phyloP scores from a whole-genome alignment of 2,888 invertebrate genomes.

The Hirtodrosophila histrioides region DNA sequence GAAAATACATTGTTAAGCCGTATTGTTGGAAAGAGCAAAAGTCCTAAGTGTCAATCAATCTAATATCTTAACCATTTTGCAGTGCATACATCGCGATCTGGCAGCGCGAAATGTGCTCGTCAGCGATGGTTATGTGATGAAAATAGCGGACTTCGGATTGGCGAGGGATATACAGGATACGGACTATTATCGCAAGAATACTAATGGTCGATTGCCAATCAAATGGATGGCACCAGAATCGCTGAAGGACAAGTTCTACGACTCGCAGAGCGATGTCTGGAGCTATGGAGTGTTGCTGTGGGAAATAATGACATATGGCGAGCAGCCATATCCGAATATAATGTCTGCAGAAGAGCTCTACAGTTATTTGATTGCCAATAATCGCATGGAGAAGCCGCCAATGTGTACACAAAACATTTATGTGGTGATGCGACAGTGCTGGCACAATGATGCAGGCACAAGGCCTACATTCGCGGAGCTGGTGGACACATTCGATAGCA shows the following conservation, averaged over 20 bases:
- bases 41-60: too few species aligned
- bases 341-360: conserved; percentile 97
- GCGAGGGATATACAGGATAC: conserved; percentile 97
- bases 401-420: conserved; percentile 98
- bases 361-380: conserved; percentile 94
- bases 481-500: conserved; percentile 95
- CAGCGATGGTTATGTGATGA: conserved; percentile 95
- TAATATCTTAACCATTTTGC: conserved; percentile 74
- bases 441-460: conserved; percentile 95
- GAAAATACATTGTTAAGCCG: too few species aligned
- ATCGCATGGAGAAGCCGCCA: conserved; percentile 98
- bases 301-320: conserved; percentile 99
- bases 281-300: conserved; percentile 97
- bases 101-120: conserved; percentile 99
- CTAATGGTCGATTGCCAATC: conserved; percentile 97
- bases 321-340: conserved; percentile 98
- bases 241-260: conserved; percentile 96
- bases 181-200: conserved; percentile 98
- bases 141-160: conserved; percentile 99
- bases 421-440: conserved; percentile 98
- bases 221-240: conserved; percentile 99
- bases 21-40: too few species aligned
- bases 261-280: conserved; percentile 96
- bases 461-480: conserved; percentile 95
- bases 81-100: conserved; percentile 98